Base-by-base conservation (phyloP, 1,140 invertebrate species). In the Dendrolimus kikuchii region DNA sequence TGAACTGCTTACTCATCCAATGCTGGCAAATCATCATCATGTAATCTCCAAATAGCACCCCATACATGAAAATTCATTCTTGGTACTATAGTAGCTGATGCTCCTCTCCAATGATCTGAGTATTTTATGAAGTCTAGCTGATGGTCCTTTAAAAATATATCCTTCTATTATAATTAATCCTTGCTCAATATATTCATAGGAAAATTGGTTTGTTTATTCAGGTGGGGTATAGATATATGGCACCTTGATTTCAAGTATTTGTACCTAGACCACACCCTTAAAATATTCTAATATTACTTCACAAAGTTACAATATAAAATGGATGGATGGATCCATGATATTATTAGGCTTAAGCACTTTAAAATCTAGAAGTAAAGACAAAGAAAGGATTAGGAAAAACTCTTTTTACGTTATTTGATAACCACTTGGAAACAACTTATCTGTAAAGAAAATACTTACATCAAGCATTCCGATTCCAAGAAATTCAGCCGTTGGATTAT, bases 41-140 rank as follows among this genome's bases (percentile, higher is more conserved):
- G 77, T 51, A 96, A 78, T 85, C 92, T 90, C 94, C 95, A 97
- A 46, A 97, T 75, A 41, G 92, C 91, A 41, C 95, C 95, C 92
- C 93, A 96, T 4, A 95, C 90, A 62, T 89, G 64, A 10, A 77
- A 68, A 37, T 87, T 75, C 37, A 81, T 44, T 40, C 86, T 88
- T 9, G 93, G 91, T 4, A 92, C 89, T 62, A 96, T 93, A 7
- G 94, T 95, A 1, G 94, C 93, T 5, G 91, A 90, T 37, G 90
- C 81, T 38, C 95, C 95, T 57, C 89, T 72, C 95, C 95, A 96
- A 60, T 89, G 74, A 49, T 90, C 82, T n/a, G 91, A 91, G 67
- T 89, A 90, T 41, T 88, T 88, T 38, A 89, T 89, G 75, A 95
- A 95, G 77, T 94, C 92, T 45, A 96, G 71, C 62, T 90, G 87